Conservation (phyloP, 2,113 vertebrate genomes). For the Syrrhaptes paradoxus region DNA sequence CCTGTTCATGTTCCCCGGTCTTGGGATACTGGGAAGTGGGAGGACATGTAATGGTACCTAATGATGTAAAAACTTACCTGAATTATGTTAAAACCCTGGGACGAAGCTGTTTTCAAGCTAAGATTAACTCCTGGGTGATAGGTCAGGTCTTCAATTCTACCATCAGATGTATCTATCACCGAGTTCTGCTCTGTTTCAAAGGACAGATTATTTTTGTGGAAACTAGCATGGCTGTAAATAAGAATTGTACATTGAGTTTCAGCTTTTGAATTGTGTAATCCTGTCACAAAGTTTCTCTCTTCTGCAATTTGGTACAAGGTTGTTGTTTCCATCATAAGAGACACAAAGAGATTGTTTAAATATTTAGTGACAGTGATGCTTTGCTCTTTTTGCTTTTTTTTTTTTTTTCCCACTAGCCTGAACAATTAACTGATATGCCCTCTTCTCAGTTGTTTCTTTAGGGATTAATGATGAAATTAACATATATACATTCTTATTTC, state of each 20-base stretch:
- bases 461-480: background rate
- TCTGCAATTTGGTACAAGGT: background rate
- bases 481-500: background rate
- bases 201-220: background rate
- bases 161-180: background rate
- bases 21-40: background rate
- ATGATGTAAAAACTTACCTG: background rate
- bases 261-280: background rate
- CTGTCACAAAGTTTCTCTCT: background rate
- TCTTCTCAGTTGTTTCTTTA: background rate
- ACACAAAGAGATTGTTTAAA: background rate
- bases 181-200: background rate
- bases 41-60: background rate
- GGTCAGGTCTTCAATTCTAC: background rate
- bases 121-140: background rate
- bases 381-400: background rate
- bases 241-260: background rate
- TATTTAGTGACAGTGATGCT: background rate
- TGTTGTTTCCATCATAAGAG: background rate
- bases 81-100: background rate
- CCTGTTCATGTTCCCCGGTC: fast-evolving
- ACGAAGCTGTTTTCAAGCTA: background rate
- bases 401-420: background rate
- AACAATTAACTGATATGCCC: background rate
- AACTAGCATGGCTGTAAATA: background rate